phyloP scores from a whole-genome alignment of 2,888 invertebrate genomes.

The Netelia inedita region DNA sequence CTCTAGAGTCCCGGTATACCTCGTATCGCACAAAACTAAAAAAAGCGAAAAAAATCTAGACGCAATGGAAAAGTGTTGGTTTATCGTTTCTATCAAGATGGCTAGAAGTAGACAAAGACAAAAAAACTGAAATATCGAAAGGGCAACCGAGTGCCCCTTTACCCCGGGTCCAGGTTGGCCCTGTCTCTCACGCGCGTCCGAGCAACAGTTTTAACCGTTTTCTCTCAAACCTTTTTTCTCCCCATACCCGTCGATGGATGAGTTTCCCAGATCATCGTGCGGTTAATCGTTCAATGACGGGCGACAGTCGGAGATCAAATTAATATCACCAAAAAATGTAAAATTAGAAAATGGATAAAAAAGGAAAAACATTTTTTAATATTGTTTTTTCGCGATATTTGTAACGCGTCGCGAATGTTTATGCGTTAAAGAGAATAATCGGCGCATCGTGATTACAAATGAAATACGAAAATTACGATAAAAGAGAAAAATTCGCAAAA shows the following conservation, averaged over 20 bases:
- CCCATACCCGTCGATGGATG: slow-evolving; percentile 9
- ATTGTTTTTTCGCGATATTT: neutral
- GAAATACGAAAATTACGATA: neutral
- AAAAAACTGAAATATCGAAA: slow-evolving; percentile 25
- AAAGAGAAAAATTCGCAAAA: neutral
- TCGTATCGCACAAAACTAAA: slow-evolving; percentile 22
- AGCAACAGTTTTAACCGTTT: slow-evolving; percentile 68
- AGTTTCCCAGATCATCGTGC: slow-evolving; percentile 48
- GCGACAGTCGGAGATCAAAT: neutral
- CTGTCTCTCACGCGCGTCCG: slow-evolving; percentile 64
- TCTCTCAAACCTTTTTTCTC: slow-evolving; percentile 32
- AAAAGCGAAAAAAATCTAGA: slow-evolving; percentile 12
- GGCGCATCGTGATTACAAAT: too few species aligned
- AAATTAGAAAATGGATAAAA: neutral
- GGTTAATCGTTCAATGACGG: slow-evolving; percentile 47
- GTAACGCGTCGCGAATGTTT: too few species aligned
- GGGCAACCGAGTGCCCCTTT: neutral
- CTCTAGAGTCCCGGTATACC: slow-evolving; percentile 56
- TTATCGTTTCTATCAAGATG: slow-evolving; percentile 74
- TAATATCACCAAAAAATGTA: neutral
- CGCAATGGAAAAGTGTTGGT: slow-evolving; percentile 69
- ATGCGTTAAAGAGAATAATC: too few species aligned
- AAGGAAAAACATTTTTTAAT: neutral
- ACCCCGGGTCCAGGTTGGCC: slow-evolving; percentile 40
- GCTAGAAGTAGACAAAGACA: slow-evolving; percentile 16